Evolutionary conservation across 1,140 invertebrate species (phyloP), one percentile per base, ranked within the genome.

Genomic region (Tetragonula clypearis): DNA sequence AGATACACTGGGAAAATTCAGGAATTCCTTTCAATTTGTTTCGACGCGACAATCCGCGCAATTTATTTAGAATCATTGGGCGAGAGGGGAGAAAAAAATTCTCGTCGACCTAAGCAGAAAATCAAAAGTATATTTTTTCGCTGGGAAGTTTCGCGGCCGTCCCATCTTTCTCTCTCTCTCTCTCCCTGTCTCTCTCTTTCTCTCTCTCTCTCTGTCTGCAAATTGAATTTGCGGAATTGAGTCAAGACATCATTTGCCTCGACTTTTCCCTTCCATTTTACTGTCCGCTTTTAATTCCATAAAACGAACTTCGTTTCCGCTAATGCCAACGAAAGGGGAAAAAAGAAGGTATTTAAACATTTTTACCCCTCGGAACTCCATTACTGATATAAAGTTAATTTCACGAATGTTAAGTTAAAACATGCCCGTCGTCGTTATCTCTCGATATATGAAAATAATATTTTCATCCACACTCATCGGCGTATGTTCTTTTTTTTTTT

Each of bases 211-310:
- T n/a, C 73, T 26, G 73, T n/a, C 73, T 26, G 73, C 58, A 76
- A 82, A 77, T 77, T 77, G 73, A 82, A 68, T 82, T 77, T 68
- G 30, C 53, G 81, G 23, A 77, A 77, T 82, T 6, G 81, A 81
- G 56, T 60, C 69, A 30, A 62, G 69, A 77, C 71, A 53, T 75
- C 72, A 77, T 77, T 82, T 69, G n/a, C 53, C 53, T 69, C 60
- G 56, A 68, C 55, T 60, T 55, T 69, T 66, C 58, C 26, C 30
- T 30, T 35, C 56, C 30, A 14, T n/a, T 79, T 35, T 56, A 55
- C 56, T 21, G 66, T 55, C 56, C 26, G 41, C 62, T 82, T 82
- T 76, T 82, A 82, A 82, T 82, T 76, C 26, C 73, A 76, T 58
- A 58, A 82, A 82, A 68, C 30, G 60, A 82, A 77, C 73, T 82